Evolutionary conservation across 2,888 invertebrate species (phyloP), one percentile per base, ranked within the genome.

Genomic region (Dolomedes plantarius): DNA sequence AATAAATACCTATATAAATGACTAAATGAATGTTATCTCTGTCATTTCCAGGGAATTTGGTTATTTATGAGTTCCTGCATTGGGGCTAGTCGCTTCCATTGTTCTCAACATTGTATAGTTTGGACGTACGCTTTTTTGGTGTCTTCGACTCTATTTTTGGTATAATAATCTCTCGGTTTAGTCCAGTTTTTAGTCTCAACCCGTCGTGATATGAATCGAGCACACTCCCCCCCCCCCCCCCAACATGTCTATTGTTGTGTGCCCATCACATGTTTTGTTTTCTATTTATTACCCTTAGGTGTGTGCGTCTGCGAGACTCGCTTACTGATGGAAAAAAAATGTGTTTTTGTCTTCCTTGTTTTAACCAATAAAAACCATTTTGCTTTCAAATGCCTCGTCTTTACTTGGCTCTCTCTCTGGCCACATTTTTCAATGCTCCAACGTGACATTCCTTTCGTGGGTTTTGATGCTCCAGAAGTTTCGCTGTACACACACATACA

Each of bases 231-330:
- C 67, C 16, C 41, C 41, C 50, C 36, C 28, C 32, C 56, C 56
- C 68, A n/a, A n/a, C n/a, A n/a, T n/a, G n/a, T n/a, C n/a, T n/a
- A n/a, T n/a, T n/a, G n/a, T n/a, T 56, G 74, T 23, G 36, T 36
- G 68, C 64, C 36, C 19, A 32, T 50, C 32, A 65, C 19, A 69
- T 75, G 77, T 86, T 36, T 7, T 11, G 5, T 7, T 36, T 86
- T 75, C 67, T 86, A 86, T 86, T 86, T 86, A 86, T 86, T 86
- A 80, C 75, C 69, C 79, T 64, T 86, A 79, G 86, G 79, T 86
- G 86, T 86, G 79, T 79, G n/a, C n/a, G n/a, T n/a, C n/a, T n/a
- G n/a, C n/a, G n/a, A n/a, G 75, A 86, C 79, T 65, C 69, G 86
- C 86, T 79, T 86, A 79, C 69, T 79, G 64, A 62, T 86, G 86